A percentile compares a stretch with the other conserved stretches of the same genome.
These are phyloP conservation scores for Oenanthe melanoleuca DNA, from an alignment of 2,113 vertebrate species.

Conservation along the genomic window DNA sequence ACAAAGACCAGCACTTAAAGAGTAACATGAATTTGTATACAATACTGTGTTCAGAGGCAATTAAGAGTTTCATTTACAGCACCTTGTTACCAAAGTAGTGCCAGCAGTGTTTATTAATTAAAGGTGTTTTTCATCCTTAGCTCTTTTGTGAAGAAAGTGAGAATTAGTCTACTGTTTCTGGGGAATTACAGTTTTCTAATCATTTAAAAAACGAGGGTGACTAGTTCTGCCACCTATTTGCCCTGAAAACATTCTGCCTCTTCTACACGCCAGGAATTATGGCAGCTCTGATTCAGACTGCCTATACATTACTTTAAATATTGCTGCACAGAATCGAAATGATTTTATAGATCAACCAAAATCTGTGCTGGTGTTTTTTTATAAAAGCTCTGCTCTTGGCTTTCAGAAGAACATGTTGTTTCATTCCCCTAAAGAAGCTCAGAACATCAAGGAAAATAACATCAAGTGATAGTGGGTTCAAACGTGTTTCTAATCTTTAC, in stretches of 20 bases:
- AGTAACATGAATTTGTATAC: slow-evolving; percentile 49
- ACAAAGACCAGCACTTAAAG: slow-evolving; percentile 18
- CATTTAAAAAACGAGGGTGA: slow-evolving; percentile 34
- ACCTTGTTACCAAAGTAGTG: slow-evolving; percentile 60
- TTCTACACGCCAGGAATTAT: not conserved
- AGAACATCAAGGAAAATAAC: slow-evolving; percentile 71
- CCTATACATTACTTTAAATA: slow-evolving; percentile 21
- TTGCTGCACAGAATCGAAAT: not conserved
- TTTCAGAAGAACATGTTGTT: slow-evolving; percentile 61
- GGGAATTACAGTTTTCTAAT: slow-evolving; percentile 66
- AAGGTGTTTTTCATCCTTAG: slow-evolving; percentile 63
- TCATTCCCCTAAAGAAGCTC: slow-evolving; percentile 59
- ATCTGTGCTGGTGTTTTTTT: slow-evolving; percentile 5
- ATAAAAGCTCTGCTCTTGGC: slow-evolving; percentile 39
- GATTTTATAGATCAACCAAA: not conserved
- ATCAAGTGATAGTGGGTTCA: slow-evolving; percentile 69
- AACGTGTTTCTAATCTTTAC: slow-evolving; percentile 72
- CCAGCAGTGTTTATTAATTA: slow-evolving; percentile 68
- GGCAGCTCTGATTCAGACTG: not conserved
- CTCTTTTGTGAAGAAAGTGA: slow-evolving; percentile 55
- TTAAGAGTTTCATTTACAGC: slow-evolving; percentile 61
- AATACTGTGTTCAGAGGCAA: slow-evolving; percentile 42
- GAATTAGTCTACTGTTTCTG: slow-evolving; percentile 58
- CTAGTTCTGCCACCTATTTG: not conserved
- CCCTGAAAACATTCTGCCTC: not conserved